Evolutionary conservation across 2,113 vertebrate genomes (phyloP).

Genomic region (Uropsilus gracilis): DNA sequence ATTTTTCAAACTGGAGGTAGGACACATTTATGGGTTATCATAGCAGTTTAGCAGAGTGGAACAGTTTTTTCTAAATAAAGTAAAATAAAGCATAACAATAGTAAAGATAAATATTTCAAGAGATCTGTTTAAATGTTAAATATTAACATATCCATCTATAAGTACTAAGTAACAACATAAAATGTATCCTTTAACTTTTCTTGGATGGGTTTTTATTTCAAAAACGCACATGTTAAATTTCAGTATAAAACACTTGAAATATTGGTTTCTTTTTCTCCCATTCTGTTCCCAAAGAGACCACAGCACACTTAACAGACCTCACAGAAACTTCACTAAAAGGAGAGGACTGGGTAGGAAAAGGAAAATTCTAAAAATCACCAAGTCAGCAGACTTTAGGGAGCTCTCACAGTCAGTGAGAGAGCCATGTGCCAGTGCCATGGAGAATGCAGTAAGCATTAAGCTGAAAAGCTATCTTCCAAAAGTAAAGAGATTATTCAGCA

Average conservation of each 20-base stretch:
- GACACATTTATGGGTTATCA: background rate
- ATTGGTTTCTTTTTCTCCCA: conserved; percentile 60
- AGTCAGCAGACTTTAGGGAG: conserved; percentile 54
- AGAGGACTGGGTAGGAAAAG: background rate
- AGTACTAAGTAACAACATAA: conserved; percentile 1
- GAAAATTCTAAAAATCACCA: background rate
- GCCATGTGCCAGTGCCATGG: conserved; percentile 1
- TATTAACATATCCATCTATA: background rate
- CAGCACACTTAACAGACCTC: background rate
- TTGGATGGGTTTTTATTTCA: conserved; percentile 86
- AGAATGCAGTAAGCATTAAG: background rate
- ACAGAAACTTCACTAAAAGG: conserved; percentile 46
- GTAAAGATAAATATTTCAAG: conserved; percentile 23
- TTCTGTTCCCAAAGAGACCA: conserved; percentile 64
- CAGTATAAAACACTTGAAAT: conserved; percentile 87
- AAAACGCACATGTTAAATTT: conserved; percentile 84
- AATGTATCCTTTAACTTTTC: background rate
- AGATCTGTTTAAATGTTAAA: conserved; percentile 48
- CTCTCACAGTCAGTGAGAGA: conserved; percentile 45
- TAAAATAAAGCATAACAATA: background rate
- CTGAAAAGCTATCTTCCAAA: conserved; percentile 37
- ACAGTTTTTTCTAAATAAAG: conserved; percentile 41
- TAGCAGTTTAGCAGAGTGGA: background rate
- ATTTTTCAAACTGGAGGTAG: background rate
- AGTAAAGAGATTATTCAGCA: conserved; percentile 52